Conservation (phyloP, 2,797 vertebrate species). For the Heliangelus exortis region DNA sequence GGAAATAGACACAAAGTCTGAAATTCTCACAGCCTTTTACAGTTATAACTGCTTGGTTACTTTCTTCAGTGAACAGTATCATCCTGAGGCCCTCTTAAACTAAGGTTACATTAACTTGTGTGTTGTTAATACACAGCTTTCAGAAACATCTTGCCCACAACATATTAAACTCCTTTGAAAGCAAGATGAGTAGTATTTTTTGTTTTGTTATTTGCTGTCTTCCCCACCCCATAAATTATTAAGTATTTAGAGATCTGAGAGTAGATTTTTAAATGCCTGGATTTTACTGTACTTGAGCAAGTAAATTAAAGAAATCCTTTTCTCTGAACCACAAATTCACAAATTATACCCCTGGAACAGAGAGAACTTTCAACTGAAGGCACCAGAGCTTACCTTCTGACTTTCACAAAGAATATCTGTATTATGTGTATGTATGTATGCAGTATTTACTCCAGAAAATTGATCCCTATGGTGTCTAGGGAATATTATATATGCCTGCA, state of each 20-base stretch:
- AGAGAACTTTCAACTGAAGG: not conserved
- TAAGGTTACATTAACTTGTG: fast-evolving
- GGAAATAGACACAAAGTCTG: not conserved
- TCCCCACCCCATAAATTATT: not conserved
- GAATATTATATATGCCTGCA: not conserved
- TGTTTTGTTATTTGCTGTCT: not conserved
- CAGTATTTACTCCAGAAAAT: not conserved
- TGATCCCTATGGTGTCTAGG: fast-evolving
- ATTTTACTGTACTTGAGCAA: not conserved
- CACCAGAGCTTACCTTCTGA: not conserved
- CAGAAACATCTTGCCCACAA: not conserved
- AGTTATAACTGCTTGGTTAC: not conserved
- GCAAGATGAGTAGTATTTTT: not conserved
- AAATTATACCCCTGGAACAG: not conserved
- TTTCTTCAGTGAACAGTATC: not conserved
- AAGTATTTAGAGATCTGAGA: not conserved
- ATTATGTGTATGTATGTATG: not conserved
- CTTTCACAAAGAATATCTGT: not conserved
- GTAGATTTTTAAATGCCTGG: not conserved
- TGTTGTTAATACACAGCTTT: not conserved
- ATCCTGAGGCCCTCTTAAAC: not conserved
- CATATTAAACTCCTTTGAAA: not conserved
- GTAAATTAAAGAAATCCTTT: not conserved
- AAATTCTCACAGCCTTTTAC: not conserved
- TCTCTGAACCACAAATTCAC: not conserved